Percentiles rank a stretch among this genome's conserved stretches.
Evolutionary conservation across 2,888 invertebrate species (phyloP).

Genomic region (Tipula vernalis): DNA sequence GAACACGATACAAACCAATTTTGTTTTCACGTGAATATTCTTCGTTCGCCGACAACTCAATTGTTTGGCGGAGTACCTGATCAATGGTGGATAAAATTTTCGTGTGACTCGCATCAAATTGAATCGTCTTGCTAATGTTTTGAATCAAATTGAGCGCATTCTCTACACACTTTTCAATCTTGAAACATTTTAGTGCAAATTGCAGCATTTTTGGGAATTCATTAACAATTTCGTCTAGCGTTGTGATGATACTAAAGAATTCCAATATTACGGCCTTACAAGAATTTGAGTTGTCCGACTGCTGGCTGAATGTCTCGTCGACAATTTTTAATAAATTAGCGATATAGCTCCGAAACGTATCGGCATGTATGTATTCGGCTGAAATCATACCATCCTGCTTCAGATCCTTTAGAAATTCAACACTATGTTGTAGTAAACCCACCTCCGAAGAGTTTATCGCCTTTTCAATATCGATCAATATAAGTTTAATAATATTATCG

Average conservation of each 20-base stretch:
- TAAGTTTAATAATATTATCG: slow-evolving; percentile 19
- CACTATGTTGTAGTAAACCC: slow-evolving; percentile 26
- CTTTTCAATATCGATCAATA: neutral
- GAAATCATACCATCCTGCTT: slow-evolving; percentile 11
- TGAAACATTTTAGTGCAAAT: neutral
- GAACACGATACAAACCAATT: neutral
- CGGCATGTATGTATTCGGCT: neutral
- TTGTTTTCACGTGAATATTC: neutral
- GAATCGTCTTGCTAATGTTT: neutral
- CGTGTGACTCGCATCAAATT: neutral
- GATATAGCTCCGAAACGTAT: neutral
- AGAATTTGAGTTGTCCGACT: neutral
- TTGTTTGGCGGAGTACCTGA: neutral
- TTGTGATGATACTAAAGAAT: neutral
- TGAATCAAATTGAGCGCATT: neutral
- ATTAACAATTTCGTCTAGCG: neutral
- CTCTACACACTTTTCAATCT: neutral
- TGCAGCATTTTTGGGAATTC: neutral
- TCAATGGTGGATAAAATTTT: neutral
- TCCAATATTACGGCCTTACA: neutral
- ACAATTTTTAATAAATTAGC: neutral
- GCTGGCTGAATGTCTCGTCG: neutral
- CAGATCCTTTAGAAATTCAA: slow-evolving; percentile 29
- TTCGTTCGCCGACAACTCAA: neutral
- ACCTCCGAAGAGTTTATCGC: slow-evolving; percentile 18